Evolutionary conservation across 2,888 invertebrate species (phyloP), one percentile per base, ranked within the genome.

Genomic region (Hipparchia sbordonii): DNA sequence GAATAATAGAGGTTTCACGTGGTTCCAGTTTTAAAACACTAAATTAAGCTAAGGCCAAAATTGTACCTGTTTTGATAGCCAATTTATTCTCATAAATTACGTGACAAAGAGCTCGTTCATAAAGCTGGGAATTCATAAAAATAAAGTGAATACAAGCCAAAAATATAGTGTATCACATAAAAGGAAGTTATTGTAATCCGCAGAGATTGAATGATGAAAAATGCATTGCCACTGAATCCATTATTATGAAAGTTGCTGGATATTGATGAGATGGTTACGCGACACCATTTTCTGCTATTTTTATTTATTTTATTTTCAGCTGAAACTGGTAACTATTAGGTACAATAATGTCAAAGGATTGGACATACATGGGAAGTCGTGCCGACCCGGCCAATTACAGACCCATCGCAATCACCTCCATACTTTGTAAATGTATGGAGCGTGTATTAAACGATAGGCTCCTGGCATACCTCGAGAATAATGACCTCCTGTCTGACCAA

Each of bases 161-260:
- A 63, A 63, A 23, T 63, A 23, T 51, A 6, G 46, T 63, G 33
- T 39, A 39, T 10, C 51, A 33, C n/a, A 45, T 54, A n/a, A 56
- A 54, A 67, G 39, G 13, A 63, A 54, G 56, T 57, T 51, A 66
- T 33, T 59, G 65, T 71, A 59, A 71, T 71, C 57, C 51, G n/a
- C 57, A n/a, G 72, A 87, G 85, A 89, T 88, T 89, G 87, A 86
- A 84, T 86, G 82, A 85, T 90, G 85, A 88, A 89, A 90, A 87
- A 90, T 91, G 87, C 86, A 91, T 82, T 80, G 79, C 74, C 82
- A 77, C 82, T 85, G 87, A 87, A 89, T 89, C 86, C 83, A 79
- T 83, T 84, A 88, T 84, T 85, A 77, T 81, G 82, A 82, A 61
- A 82, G 81, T 80, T 82, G 77, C 80, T 82, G 82, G 82, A 86